Evolutionary conservation across 2,797 vertebrate species (phyloP), one percentile per base, ranked within the genome.

Genomic region (Anguilla obscura): DNA sequence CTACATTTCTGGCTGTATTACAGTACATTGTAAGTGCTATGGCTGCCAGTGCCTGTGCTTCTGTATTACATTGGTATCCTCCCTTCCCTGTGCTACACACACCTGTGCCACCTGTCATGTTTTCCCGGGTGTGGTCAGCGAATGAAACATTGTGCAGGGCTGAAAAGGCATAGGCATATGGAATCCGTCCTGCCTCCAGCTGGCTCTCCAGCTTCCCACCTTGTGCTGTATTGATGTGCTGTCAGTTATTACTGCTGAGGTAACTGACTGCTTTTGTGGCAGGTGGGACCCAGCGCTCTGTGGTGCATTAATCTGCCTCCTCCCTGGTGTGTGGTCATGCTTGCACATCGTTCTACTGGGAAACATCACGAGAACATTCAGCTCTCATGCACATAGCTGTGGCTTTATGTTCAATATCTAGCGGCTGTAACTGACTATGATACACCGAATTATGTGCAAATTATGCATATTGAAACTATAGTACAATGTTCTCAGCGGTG

Each of bases 141-240:
- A 76, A 36, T 33, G 14, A 36, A 14, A 36, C 71, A 36, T 30
- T 16, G 12, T 36, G 71, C 71, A 18, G 71, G 4, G 71, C 71
- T 76, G 33, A 36, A 69, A 76, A 4, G 9, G 71, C 71, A 33
- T 36, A 6, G 71, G 21, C 71, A 12, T 76, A 33, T 21, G 12
- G 33, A 76, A 16, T 14, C 33, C 0, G 14, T 76, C 33, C 71
- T 76, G 71, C 71, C 71, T 76, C 30, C 30, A 36, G 71, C 71
- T 74, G 71, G 30, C 27, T 33, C 30, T 74, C 27, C 33, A 76
- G 71, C 30, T 36, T 76, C 71, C 36, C 33, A 36, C 71, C 30
- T 36, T 36, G 71, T 76, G 71, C 71, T 76, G 71, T 36, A 76
- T 76, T 76, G 71, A 76, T 76, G 71, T 33, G 71, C 71, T 76